These are phyloP conservation scores for Delichon dasypus DNA, from an alignment of 2,797 vertebrate species.

Conservation along the genomic window DNA sequence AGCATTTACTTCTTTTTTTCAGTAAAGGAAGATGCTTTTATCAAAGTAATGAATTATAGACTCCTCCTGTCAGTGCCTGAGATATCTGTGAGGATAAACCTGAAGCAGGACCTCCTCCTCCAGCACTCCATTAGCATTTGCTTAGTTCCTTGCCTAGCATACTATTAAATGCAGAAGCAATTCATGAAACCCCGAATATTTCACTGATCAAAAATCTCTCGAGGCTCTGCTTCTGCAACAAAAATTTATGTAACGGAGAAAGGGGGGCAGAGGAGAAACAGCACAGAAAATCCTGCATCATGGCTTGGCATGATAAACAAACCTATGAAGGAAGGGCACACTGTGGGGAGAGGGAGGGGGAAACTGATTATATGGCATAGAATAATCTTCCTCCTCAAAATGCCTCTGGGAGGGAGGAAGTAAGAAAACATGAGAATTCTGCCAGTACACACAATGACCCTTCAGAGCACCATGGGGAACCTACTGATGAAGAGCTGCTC, in stretches of 20 bases:
- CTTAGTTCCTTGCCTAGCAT: not conserved
- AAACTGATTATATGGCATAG: not conserved
- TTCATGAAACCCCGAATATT: not conserved
- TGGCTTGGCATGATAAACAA: not conserved
- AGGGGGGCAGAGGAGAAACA: not conserved
- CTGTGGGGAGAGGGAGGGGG: not conserved
- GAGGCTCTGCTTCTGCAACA: conserved; percentile 20
- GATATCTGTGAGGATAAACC: not conserved
- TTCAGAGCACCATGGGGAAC: conserved; percentile 1
- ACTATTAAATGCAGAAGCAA: conserved; percentile 30
- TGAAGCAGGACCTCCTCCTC: not conserved
- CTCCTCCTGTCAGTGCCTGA: not conserved
- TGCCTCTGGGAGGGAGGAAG: not conserved
- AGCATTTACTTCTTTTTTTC: not conserved
- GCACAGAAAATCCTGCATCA: not conserved
- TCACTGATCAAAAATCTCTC: conserved; percentile 26
- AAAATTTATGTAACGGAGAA: not conserved
- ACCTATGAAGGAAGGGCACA: not conserved
- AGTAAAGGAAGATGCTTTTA: not conserved
- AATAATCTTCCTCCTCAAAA: not conserved
- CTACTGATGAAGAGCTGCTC: conserved; percentile 9
- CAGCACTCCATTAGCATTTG: not conserved
- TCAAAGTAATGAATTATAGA: not conserved
- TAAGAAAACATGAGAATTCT: not conserved
- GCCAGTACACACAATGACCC: not conserved